These are phyloP conservation scores for Brachynemurus nebulosus DNA, from an alignment of 2,888 invertebrate genomes.

Conservation along the genomic window DNA sequence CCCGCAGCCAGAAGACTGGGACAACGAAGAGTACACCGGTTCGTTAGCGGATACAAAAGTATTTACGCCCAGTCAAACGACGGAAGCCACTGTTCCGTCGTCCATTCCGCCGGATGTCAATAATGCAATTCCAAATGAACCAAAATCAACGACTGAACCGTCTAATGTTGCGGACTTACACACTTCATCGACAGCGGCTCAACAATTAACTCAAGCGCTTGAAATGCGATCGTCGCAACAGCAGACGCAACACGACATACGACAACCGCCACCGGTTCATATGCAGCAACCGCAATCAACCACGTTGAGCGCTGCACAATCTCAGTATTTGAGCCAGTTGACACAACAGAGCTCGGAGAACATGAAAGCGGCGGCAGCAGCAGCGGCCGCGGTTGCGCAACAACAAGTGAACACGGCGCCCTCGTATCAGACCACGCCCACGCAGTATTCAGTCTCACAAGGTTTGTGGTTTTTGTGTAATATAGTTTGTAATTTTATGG, in stretches of 20 bases:
- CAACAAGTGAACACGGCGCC: conserved; percentile 4
- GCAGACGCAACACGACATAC: conserved; percentile 10
- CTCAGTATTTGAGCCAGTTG: conserved; percentile 43
- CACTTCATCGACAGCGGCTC: conserved; percentile 31
- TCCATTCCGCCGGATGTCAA: not conserved
- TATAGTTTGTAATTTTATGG: no score
- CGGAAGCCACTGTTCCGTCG: conserved; percentile 22
- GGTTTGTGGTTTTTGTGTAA: no score
- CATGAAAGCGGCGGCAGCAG: conserved; percentile 34
- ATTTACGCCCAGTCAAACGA: conserved; percentile 54
- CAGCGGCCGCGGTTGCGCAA: conserved; percentile 4
- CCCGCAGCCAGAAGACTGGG: conserved; percentile 63
- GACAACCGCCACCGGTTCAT: conserved; percentile 3
- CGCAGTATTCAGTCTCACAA: conserved; percentile 1
- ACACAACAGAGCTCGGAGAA: conserved; percentile 40
- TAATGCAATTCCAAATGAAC: conserved; percentile 1
- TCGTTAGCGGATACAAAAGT: conserved; percentile 90
- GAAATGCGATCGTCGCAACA: conserved; percentile 11
- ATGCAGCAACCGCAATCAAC: conserved; percentile 7
- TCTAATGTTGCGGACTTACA: conserved; percentile 25
- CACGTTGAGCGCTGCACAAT: conserved; percentile 40
- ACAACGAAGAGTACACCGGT: conserved; percentile 89
- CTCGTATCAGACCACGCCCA: conserved; percentile 1
- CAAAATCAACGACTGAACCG: conserved; percentile 30
- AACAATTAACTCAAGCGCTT: conserved; percentile 19